phyloP scores from a whole-genome alignment of 2,888 invertebrate genomes.

The Lucinisca nassula region DNA sequence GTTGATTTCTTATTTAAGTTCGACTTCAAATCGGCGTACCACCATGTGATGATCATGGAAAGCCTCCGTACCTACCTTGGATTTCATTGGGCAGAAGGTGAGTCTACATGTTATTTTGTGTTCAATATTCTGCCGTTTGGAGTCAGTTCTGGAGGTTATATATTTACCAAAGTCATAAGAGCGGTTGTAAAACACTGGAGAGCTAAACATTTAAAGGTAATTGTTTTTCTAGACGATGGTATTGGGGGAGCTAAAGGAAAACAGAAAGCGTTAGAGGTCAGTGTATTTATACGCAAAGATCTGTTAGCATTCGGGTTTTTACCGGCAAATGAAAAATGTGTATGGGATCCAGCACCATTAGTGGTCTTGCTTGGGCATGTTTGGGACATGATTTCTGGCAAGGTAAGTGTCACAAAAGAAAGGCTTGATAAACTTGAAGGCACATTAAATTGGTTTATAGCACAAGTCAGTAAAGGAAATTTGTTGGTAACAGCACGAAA shows the following conservation, averaged over 20 bases:
- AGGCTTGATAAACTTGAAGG: too few relatives aligned
- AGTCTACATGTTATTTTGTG: conserved; percentile 32
- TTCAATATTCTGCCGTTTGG: background rate
- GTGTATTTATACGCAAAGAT: background rate
- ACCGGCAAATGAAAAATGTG: background rate
- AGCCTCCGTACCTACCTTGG: conserved; percentile 14
- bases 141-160: background rate
- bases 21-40: conserved; percentile 38
- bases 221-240: background rate
- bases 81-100: background rate
- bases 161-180: background rate
- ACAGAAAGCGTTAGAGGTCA: background rate
- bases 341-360: background rate
- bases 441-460: too few relatives aligned
- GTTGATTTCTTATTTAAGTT: conserved; percentile 39
- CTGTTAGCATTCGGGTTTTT: background rate
- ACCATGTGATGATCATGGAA: conserved; percentile 28
- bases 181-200: background rate
- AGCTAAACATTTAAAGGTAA: background rate
- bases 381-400: background rate
- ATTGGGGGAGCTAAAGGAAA: background rate
- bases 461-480: background rate
- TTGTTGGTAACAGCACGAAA: background rate
- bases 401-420: too few relatives aligned
- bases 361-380: background rate